Evolutionary conservation across 2,797 vertebrate genomes (phyloP).

Genomic region (Premnoplex brunnescens): DNA sequence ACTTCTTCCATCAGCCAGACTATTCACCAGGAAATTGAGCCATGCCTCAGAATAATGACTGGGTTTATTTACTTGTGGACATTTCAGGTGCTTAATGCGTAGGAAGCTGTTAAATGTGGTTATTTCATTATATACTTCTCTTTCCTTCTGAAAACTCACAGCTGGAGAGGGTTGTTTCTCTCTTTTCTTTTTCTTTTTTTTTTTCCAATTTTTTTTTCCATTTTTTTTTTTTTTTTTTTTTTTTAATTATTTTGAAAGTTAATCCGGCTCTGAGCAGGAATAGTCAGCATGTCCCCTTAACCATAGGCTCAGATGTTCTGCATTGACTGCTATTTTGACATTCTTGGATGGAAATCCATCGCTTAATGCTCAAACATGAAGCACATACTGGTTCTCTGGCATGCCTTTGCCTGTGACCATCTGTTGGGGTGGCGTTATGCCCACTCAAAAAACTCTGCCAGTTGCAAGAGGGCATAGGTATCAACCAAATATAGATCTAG

Average conservation of each 20-base stretch:
- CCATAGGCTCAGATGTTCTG: not conserved
- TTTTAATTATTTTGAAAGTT: not conserved
- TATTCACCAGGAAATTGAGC: not conserved
- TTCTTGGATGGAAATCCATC: slow-evolving; percentile 52
- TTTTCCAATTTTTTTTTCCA: not conserved
- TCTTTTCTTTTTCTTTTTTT: not conserved
- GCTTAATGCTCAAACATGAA: slow-evolving; percentile 28
- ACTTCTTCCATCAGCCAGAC: not conserved
- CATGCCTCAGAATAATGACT: not conserved
- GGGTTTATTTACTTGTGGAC: not conserved
- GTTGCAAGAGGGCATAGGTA: slow-evolving; percentile 15
- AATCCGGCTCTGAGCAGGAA: not conserved
- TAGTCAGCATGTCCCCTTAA: not conserved
- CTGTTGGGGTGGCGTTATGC: slow-evolving; percentile 49
- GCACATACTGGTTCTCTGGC: slow-evolving; percentile 46
- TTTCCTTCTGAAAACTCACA: not conserved
- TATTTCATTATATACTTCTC: not conserved
- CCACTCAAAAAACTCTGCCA: slow-evolving; percentile 5
- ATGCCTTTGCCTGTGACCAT: slow-evolving; percentile 1
- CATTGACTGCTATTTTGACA: slow-evolving; percentile 53
- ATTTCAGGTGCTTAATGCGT: not conserved
- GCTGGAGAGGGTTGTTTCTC: not conserved
- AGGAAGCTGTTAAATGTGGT: not conserved
- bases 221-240: not conserved
- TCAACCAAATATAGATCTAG: not conserved